Evolutionary conservation across 2,113 vertebrate species (phyloP).

Genomic region (Eptesicus fuscus): DNA sequence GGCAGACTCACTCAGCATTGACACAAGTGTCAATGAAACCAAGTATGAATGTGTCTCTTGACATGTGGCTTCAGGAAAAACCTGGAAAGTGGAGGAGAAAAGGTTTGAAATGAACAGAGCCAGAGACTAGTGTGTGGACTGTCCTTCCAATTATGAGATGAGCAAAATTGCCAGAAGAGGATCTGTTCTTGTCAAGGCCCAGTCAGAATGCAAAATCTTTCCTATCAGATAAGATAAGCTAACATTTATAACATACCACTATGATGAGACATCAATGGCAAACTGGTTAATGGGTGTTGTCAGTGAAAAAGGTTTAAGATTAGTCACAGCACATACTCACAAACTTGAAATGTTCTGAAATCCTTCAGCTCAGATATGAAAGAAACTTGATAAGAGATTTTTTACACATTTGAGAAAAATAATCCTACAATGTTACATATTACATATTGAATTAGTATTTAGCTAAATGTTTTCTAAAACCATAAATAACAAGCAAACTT

Average conservation of each 20-base stretch:
- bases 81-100: not conserved
- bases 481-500: not conserved
- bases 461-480: not conserved
- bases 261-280: not conserved
- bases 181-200: not conserved
- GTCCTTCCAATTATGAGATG: not conserved
- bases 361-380: not conserved
- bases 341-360: conserved; percentile 13
- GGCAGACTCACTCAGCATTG: not conserved
- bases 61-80: not conserved
- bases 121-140: not conserved
- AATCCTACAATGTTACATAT: not conserved
- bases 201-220: conserved; percentile 34
- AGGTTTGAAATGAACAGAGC: not conserved
- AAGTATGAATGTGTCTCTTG: not conserved
- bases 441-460: not conserved
- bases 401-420: not conserved
- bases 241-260: not conserved
- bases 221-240: not conserved
- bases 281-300: conserved; percentile 2
- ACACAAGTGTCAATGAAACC: not conserved
- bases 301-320: conserved; percentile 6
- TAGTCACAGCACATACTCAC: not conserved
- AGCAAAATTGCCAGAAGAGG: not conserved
- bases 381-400: not conserved